Percentiles rank a stretch among this genome's conserved stretches.
phyloP scores from a whole-genome alignment of 2,113 vertebrate genomes.

The Phycodurus eques region DNA sequence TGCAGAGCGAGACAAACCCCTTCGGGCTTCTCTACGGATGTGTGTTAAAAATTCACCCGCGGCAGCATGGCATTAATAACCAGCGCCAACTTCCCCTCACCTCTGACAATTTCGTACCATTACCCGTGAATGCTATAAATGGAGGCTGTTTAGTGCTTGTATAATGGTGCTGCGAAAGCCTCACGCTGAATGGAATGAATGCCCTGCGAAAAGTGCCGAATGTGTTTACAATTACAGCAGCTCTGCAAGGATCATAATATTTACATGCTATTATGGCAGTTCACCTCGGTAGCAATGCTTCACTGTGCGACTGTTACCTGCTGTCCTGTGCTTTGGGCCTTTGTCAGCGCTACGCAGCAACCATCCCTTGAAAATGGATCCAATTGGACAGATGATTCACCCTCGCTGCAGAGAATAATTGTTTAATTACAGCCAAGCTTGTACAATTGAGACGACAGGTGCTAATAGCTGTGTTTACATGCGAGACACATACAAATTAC shows the following conservation, averaged over 20 bases:
- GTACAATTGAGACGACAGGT: constrained; percentile 48
- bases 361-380: constrained; percentile 19
- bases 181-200: constrained; percentile 43
- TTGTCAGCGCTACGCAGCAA: constrained; percentile 19
- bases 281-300: constrained; percentile 20
- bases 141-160: constrained; percentile 54
- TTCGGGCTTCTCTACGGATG: constrained; percentile 62
- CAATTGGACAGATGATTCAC: background rate
- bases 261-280: constrained; percentile 44
- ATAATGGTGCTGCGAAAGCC: constrained; percentile 37
- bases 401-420: constrained; percentile 40
- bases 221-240: constrained; percentile 36
- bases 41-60: constrained; percentile 56
- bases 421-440: constrained; percentile 58
- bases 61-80: constrained; percentile 67
- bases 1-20: constrained; percentile 68
- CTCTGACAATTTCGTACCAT: constrained; percentile 62
- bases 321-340: constrained; percentile 30
- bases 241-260: constrained; percentile 27
- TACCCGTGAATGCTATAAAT: constrained; percentile 55
- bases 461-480: constrained; percentile 34
- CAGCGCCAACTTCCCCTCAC: constrained; percentile 34
- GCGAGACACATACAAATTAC: background rate
- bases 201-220: constrained; percentile 33
- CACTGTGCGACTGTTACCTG: constrained; percentile 17